Evolutionary conservation across 2,113 vertebrate species (phyloP), one percentile per base, ranked within the genome.

Genomic region (Lepisosteus osseus): DNA sequence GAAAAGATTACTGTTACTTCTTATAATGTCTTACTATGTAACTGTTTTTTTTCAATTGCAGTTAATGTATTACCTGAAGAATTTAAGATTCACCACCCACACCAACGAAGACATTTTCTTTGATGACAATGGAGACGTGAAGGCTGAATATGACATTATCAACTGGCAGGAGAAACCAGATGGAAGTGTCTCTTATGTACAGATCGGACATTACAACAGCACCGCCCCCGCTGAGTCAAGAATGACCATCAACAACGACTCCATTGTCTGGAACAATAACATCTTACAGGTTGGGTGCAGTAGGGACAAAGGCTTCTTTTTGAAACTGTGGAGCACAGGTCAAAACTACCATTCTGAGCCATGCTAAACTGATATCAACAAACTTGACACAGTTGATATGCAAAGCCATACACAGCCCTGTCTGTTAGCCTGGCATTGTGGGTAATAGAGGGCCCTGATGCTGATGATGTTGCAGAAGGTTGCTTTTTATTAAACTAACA

Each of bases 41-140:
- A 13, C 40, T 17, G 47, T 73, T n/a, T 56, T 69, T 47, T 61
- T 0, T 12, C 9, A 14, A 13, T 63, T 69, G 6, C n/a, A 95
- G 94, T 76, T 95, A 63, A 91, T 93, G 93, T 91, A 84, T 73
- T 95, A 94, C 78, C 14, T 95, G 83, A 93, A 92, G 79, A 88
- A 87, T n/a, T 68, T 94, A 44, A 71, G 47, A 3, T 94, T 91
- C 76, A 83, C 54, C 2, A 87, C 90, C 3, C 80, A 92, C 80
- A 90, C 91, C 3, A 70, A 70, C n/a, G 89, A 88, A 61, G 56
- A 74, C 72, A 77, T 95, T 13, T 71, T 74, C 67, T 89, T 95
- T 55, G 71, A 84, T 4, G 17, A 75, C 0, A 76, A 71, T 0
- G 92, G 93, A 5, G 92, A 94, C 14, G 84, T 93, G 5, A 72